Evolutionary conservation across 2,113 vertebrate genomes (phyloP).

Genomic region (Gobius niger): DNA sequence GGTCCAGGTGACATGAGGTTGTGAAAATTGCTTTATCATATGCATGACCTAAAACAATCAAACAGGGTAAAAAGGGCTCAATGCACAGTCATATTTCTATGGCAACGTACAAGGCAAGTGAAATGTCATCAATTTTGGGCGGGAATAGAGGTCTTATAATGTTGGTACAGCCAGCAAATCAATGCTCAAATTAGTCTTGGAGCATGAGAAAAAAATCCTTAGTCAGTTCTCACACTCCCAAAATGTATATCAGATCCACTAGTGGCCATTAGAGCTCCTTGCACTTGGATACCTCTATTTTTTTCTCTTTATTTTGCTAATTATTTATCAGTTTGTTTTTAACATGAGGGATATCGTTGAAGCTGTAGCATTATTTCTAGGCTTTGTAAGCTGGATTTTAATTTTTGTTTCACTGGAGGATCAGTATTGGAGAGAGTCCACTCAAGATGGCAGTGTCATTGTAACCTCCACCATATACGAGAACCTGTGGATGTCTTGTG

Average conservation of each 20-base stretch:
- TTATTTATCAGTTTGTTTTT: conserved; percentile 35
- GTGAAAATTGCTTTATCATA: conserved; percentile 14
- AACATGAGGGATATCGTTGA: conserved; percentile 74
- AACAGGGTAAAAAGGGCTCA: not conserved
- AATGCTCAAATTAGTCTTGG: conserved; percentile 58
- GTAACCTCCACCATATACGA: conserved; percentile 83
- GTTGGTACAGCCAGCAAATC: conserved; percentile 54
- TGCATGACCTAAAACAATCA: conserved; percentile 19
- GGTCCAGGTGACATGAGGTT: not conserved
- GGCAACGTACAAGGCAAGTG: conserved; percentile 21
- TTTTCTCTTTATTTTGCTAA: conserved; percentile 26
- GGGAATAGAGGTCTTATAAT: conserved; percentile 60
- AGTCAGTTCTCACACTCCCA: conserved; percentile 55
- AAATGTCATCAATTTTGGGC: conserved; percentile 67
- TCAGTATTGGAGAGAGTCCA: conserved; percentile 78
- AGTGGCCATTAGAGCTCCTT: conserved; percentile 47
- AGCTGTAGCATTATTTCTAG: conserved; percentile 76
- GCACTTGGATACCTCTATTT: conserved; percentile 18
- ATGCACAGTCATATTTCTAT: conserved; percentile 36
- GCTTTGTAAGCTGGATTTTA: conserved; percentile 76
- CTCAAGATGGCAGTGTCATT: conserved; percentile 81
- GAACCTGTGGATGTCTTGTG: conserved; percentile 91
- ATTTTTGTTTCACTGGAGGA: conserved; percentile 78
- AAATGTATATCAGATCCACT: conserved; percentile 56
- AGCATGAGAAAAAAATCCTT: conserved; percentile 30